Evolutionary conservation across 2,888 invertebrate genomes (phyloP).

Genomic region (Agrotis exclamationis): DNA sequence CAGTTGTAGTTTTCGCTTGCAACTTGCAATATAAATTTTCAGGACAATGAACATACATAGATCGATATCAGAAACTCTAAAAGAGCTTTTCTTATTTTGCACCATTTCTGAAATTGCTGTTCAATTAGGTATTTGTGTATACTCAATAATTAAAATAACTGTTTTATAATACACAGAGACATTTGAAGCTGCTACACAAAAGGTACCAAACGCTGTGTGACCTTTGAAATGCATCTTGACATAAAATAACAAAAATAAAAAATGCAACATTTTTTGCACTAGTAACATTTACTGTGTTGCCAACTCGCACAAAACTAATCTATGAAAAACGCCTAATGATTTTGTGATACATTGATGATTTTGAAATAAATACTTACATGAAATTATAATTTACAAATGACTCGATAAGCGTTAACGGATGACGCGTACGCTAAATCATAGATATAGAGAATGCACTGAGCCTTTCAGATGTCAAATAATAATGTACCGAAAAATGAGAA

Average conservation of each 20-base stretch:
- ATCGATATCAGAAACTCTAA: neutral
- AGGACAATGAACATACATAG: neutral
- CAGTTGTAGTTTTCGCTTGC: neutral
- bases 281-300: slow-evolving; percentile 46
- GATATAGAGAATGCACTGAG: too few relatives aligned
- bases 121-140: neutral
- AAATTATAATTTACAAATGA: neutral
- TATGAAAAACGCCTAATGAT: slow-evolving; percentile 23
- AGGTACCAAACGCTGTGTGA: slow-evolving; percentile 55
- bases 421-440: too few relatives aligned
- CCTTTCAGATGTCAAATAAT: too few relatives aligned
- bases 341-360: neutral
- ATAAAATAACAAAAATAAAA: slow-evolving; percentile 35
- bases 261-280: slow-evolving; percentile 28
- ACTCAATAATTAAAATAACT: neutral
- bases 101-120: neutral
- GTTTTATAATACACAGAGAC: slow-evolving; percentile 56
- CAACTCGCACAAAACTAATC: slow-evolving; percentile 39
- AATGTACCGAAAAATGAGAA: too few relatives aligned
- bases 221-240: slow-evolving; percentile 43
- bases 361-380: neutral
- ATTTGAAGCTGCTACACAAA: slow-evolving; percentile 52
- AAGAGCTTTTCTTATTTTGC: neutral
- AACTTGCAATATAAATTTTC: neutral
- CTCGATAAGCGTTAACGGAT: too few relatives aligned